These are phyloP conservation scores for Eucidaris tribuloides DNA, from an alignment of 35 echinoderm and acorn worm species.

Conservation along the genomic window DNA sequence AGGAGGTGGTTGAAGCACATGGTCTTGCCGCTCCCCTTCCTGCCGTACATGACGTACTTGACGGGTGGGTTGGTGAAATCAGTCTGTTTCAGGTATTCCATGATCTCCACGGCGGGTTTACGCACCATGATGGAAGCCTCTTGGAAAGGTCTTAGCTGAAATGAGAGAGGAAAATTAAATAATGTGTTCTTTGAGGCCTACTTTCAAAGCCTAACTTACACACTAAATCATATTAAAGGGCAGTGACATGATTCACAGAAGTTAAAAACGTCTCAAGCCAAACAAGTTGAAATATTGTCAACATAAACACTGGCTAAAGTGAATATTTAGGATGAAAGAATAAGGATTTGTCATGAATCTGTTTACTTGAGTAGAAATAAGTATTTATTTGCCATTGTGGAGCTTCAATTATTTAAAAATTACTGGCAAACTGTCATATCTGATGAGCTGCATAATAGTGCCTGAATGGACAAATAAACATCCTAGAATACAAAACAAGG, in stretches of 20 bases:
- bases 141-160: slow-evolving; percentile 79
- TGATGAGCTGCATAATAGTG: no score
- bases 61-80: slow-evolving; percentile 71
- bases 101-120: slow-evolving; percentile 75
- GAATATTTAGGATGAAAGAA: neutral
- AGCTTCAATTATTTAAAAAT: no score
- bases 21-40: slow-evolving; percentile 83
- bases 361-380: no score
- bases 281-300: neutral
- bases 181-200: no score
- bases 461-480: no score
- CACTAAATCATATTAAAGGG: neutral
- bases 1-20: slow-evolving; percentile 76
- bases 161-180: no score
- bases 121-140: slow-evolving; percentile 91
- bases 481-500: no score
- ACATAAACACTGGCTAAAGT: neutral
- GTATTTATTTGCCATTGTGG: no score
- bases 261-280: neutral
- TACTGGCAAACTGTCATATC: no score
- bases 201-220: neutral
- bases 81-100: slow-evolving; percentile 47
- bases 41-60: slow-evolving; percentile 77
- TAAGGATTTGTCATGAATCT: no score
- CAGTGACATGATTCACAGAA: neutral